Conservation (phyloP, 1,140 invertebrate species). For the Cydia strobilella region DNA sequence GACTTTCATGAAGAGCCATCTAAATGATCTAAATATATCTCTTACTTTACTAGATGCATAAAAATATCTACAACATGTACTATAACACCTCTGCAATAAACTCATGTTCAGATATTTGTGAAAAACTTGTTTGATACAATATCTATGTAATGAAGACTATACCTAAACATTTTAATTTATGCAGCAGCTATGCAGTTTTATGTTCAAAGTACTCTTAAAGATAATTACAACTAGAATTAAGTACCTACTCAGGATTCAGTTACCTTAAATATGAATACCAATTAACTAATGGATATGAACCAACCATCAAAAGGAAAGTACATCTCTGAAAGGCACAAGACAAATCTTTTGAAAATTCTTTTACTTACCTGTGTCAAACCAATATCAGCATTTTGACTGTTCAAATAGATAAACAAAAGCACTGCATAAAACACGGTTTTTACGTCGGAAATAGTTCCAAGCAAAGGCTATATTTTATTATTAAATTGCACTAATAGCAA, state of each 20-base stretch:
- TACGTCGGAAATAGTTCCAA: background rate
- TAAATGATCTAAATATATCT: too few species aligned
- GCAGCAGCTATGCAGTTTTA: background rate
- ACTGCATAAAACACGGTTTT: constrained; percentile 6
- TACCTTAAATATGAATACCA: background rate
- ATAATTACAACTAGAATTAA: background rate
- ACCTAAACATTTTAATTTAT: too few species aligned
- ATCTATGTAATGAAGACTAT: too few species aligned
- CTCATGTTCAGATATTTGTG: too few species aligned
- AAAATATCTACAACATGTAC: too few species aligned
- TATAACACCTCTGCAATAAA: too few species aligned
- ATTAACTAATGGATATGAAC: background rate
- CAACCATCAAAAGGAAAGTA: background rate
- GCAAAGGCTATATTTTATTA: constrained; percentile 30
- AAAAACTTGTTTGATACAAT: too few species aligned
- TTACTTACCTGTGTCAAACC: constrained; percentile 11
- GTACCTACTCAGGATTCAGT: background rate
- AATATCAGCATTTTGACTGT: constrained; percentile 11
- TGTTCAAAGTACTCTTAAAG: background rate
- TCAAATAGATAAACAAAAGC: constrained; percentile 13
- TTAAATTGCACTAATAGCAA: constrained; percentile 53
- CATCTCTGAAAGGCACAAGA: background rate
- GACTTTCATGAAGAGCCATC: too few species aligned
- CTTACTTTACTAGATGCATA: too few species aligned
- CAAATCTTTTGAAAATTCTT: background rate